Evolutionary conservation across 2,888 invertebrate genomes (phyloP), one percentile per base, ranked within the genome.

Genomic region (Opisthograptis luteolata): DNA sequence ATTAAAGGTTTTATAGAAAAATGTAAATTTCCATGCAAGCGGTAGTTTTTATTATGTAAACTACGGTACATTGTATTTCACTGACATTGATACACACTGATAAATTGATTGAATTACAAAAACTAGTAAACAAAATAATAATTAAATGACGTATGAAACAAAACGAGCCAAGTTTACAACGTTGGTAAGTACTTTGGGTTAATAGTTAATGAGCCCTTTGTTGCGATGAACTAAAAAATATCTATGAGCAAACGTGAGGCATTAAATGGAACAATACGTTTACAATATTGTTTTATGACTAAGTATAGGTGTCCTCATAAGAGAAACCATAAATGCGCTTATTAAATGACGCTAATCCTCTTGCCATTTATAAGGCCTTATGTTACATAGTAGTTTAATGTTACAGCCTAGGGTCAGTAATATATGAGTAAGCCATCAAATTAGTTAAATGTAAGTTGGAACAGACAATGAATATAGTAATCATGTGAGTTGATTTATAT

Each of bases 201-300:
- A 58, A 61, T 64, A 43, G 57, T 47, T 62, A 55, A 61, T 62
- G 62, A 59, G 56, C 50, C 55, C 51, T 61, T 63, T 63, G 61
- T 61, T 47, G 56, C 43, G 43, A 40, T 42, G 49, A 36, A 30
- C 57, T 58, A 63, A 58, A 64, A 58, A 61, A 57, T 63, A 61
- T 60, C 58, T 61, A 63, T 61, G 60, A 62, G 55, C 69, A 64
- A 64, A 70, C 64, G 57, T 9, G 9, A 24, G 55, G 59, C 65
- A 70, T 69, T 69, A 69, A 67, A 68, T 69, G 58, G 65, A 65
- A 72, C 70, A 72, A 70, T 70, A 64, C 66, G 57, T 60, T 70
- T 69, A 70, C 75, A 76, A 74, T 70, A 72, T 73, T 66, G 66
- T 76, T 70, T 58, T 56, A 63, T 53, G 57, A 47, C 54, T 42